Evolutionary conservation across 2,797 vertebrate species (phyloP).

Genomic region (Chelon labrosus): DNA sequence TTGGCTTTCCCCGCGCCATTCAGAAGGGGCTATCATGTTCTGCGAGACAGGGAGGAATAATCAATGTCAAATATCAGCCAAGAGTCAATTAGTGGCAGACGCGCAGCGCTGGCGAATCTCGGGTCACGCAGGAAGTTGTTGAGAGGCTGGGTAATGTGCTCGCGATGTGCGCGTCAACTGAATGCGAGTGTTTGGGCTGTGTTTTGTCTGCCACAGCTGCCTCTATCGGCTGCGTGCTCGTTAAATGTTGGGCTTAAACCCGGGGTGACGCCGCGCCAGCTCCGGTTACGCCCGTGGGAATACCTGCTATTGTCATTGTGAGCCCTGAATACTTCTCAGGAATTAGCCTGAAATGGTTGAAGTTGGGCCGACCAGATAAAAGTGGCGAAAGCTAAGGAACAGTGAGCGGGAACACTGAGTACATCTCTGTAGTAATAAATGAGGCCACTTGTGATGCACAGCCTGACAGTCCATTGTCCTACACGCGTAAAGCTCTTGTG

Average conservation of each 20-base stretch:
- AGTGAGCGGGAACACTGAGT: background rate
- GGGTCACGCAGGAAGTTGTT: slow-evolving; percentile 13
- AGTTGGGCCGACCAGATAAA: slow-evolving; percentile 40
- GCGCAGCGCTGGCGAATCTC: slow-evolving; percentile 5
- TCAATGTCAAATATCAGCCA: slow-evolving; percentile 66
- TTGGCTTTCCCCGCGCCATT: slow-evolving; percentile 53
- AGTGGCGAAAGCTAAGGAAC: slow-evolving; percentile 18
- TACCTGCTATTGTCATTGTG: slow-evolving; percentile 81
- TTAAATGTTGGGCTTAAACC: slow-evolving; percentile 82
- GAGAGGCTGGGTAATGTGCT: slow-evolving; percentile 29
- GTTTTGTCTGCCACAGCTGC: slow-evolving; percentile 82
- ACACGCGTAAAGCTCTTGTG: slow-evolving; percentile 3
- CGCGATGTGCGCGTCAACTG: slow-evolving; percentile 3
- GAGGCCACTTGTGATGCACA: background rate
- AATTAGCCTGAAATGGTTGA: slow-evolving; percentile 68
- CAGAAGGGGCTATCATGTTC: slow-evolving; percentile 64
- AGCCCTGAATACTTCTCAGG: slow-evolving; percentile 75
- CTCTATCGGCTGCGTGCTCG: slow-evolving; percentile 80
- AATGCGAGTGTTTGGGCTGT: slow-evolving; percentile 46
- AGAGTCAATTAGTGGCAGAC: slow-evolving; percentile 29
- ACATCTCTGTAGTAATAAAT: background rate
- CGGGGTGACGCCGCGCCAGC: slow-evolving; percentile 72
- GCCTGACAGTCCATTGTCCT: slow-evolving; percentile 18
- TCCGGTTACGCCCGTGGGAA: slow-evolving; percentile 82
- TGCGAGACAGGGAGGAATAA: slow-evolving; percentile 57